Evolutionary conservation across 2,113 vertebrate genomes (phyloP), one percentile per base, ranked within the genome.

Genomic region (Phodopus roborovskii): DNA sequence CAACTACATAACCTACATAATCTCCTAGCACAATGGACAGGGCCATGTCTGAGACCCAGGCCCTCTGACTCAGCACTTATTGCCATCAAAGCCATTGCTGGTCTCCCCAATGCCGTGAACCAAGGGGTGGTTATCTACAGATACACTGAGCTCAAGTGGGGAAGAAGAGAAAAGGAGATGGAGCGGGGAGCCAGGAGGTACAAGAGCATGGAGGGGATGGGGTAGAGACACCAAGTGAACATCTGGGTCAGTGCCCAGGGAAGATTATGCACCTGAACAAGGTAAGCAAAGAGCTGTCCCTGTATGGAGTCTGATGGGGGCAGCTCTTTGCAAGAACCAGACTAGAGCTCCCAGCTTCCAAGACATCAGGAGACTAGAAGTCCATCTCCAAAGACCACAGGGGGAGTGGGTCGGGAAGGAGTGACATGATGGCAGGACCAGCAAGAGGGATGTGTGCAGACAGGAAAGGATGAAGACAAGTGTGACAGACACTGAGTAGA

Each of bases 101-200:
- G 13, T 90, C 58, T 83, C 58, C 33, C n/a, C 7, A 24, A 1
- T 8, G 33, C 53, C 79, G 85, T 88, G 45, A 45, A 58, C n/a
- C 24, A 17, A 7, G 10, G n/a, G 13, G 81, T 17, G 42, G 56
- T 56, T 70, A 36, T 48, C 36, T 83, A 3, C 11, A 42, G 17
- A 58, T 48, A 33, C 19, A 22, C 4, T 22, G 36, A 81, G 42
- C 33, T 88, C 48, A 73, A 88, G 0, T 89, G 53, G 78, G 48
- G 89, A 95, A 77, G 92, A 91, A 75, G n/a, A 7, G 2, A 53
- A 90, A 81, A 90, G 33, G 75, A 82, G 94, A n/a, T 62, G 19
- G 48, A 66, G 53, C 42, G 36, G 85, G 42, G 90, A 12, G 36
- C 53, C 78, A 1, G 3, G 48, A 85, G 66, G 50, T 70, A 48